Evolutionary conservation across 2,797 vertebrate species (phyloP), one percentile per base, ranked within the genome.

Genomic region (Rhabdophis nuchalis): DNA sequence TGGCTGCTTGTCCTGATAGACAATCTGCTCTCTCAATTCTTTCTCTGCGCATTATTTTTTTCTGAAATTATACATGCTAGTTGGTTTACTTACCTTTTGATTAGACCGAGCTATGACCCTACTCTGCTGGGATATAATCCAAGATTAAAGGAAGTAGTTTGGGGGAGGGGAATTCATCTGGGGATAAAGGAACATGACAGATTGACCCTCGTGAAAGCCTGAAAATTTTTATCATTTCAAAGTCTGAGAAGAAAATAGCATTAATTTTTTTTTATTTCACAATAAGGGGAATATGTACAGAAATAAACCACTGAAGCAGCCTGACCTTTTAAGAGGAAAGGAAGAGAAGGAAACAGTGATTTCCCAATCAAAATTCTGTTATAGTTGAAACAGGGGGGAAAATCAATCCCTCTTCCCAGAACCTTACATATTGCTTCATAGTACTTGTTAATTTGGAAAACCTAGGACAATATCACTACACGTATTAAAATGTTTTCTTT

Each of bases 1-100:
- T 95, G 95, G 94, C 96, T 95, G 96, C 97, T 97, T 93, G 89
- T 97, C 95, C 97, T 97, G 97, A 97, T 96, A 97, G 98, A 97
- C 97, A 97, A 96, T 97, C 68, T 90, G 95, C 96, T 97, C 64
- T 96, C 96, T 97, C 97, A 97, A 96, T 94, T 95, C 96, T 97
- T 97, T 96, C 92, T 96, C 95, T 97, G 95, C 95, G 12, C 56
- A 96, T 97, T 98, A 98, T 98, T 97, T 97, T 97, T 96, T 92
- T 93, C 95, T 92, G 95, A 96, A 97, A 97, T 94, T 93, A 93
- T 95, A 95, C 96, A 96, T 96, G 91, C 91, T 92, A 20, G 96
- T 94, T 91, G 86, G 94, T 93, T 89, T 95, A 94, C 94, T 87
- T 95, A 82, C 46, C 94, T n/a, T 95, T 93, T 93, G 86, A 93